Evolutionary conservation across 2,888 invertebrate species (phyloP), one percentile per base, ranked within the genome.

Genomic region (Callyntrura sp.): DNA sequence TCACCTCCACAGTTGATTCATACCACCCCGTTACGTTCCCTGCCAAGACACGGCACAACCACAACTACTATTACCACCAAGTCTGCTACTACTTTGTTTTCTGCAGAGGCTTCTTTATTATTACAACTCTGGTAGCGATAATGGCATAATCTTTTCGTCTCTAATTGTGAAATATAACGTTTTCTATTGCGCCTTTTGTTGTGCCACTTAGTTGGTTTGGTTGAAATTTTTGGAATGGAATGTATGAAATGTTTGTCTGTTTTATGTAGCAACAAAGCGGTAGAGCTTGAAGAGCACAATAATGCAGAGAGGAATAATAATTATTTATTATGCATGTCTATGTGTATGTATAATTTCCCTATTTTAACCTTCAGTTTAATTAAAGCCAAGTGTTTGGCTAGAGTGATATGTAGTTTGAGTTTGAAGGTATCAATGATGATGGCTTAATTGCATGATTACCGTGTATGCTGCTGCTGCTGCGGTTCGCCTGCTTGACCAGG

Each of bases 391-490:
- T 78, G 78, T 76, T 62, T 43, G 60, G 68, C 62, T 35, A 62
- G 70, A 60, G 78, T 65, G 48, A 79, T 79, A 79, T 65, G 43
- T 78, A 65, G 79, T 86, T 79, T 78, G 8, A 45, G 23, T 82
- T 62, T 82, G 28, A 62, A 79, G 79, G 79, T 35, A 79, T 85
- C 76, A 89, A 84, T 89, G 85, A 90, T 90, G 85, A 90, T 90
- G 85, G 70, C 81, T 85, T 90, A 90, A 90, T 90, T 90, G 90
- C 73, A 90, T 85, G 85, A 90, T 90, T 90, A 73, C 68, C 55
- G 68, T 20, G 68, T 51, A 9, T 35, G 57, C 48, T n/a, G n/a
- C n/a, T n/a, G n/a, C n/a, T n/a, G n/a, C n/a, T n/a, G n/a, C n/a
- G n/a, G 48, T 43, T 9, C 17, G 6, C 0, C 57, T 45, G 82